Evolutionary conservation across 2,113 vertebrate species (phyloP).

Genomic region (Megaceryle maxima): DNA sequence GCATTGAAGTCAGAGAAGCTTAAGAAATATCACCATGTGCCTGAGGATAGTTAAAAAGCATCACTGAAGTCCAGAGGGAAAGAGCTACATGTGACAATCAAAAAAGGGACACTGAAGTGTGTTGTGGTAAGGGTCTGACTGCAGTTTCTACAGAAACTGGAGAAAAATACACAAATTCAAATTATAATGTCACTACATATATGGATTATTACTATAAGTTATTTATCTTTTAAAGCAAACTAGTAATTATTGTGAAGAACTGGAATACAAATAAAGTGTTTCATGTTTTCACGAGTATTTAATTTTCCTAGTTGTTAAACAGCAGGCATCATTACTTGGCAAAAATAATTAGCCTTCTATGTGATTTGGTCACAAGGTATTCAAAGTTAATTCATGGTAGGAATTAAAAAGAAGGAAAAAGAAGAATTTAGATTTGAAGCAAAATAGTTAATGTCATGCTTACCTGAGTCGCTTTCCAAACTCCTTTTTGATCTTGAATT

Average conservation of each 20-base stretch:
- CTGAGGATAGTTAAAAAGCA: neutral
- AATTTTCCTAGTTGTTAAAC: neutral
- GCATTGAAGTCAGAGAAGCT: neutral
- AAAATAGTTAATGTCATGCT: neutral
- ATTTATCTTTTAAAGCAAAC: neutral
- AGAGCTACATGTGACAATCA: neutral
- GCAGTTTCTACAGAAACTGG: neutral
- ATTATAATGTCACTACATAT: neutral
- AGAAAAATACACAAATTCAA: neutral
- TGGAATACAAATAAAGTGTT: neutral
- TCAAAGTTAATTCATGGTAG: conserved; percentile 28
- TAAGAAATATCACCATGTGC: neutral
- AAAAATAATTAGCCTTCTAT: conserved; percentile 30
- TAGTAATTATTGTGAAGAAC: neutral
- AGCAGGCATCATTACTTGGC: conserved; percentile 21
- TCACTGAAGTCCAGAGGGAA: neutral
- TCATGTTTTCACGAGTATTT: conserved; percentile 33
- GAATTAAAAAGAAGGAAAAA: conserved; percentile 25
- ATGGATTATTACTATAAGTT: neutral
- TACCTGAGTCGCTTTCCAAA: conserved; percentile 60
- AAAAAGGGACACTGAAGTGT: neutral
- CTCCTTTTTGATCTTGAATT: conserved; percentile 10
- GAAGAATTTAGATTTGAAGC: conserved; percentile 10
- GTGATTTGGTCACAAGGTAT: conserved; percentile 5
- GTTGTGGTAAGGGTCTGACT: neutral